Evolutionary conservation across 2,113 vertebrate species (phyloP), one percentile per base, ranked within the genome.

Genomic region (Neopipo cinnamomea): DNA sequence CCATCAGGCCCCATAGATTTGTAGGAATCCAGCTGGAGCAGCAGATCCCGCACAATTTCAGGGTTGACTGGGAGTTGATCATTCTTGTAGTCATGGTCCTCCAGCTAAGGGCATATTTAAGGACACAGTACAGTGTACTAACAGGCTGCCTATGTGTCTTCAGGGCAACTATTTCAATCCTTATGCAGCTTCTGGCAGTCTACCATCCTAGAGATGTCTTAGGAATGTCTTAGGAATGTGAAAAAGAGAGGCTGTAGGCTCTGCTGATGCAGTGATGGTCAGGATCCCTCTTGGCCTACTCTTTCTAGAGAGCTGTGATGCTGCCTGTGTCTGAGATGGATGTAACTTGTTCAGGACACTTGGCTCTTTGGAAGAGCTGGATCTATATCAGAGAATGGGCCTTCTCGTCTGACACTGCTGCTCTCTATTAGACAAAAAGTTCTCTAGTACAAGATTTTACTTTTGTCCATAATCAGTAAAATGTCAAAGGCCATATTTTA

Each of bases 371-470:
- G 39, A 55, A 86, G 61, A 78, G 35, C 55, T 70, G 39, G 9
- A 5, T 44, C 12, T 56, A 25, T 33, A 6, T 49, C 66, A 53
- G 49, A 35, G 39, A 68, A 53, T 8, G 21, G 18, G 3, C 59
- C 31, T 85, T 78, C 3, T 3, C 0, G 0, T 61, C 35, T 77
- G 33, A 10, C 22, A 15, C 16, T 52, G 13, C 53, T 82, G 49
- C 30, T 76, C 41, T 61, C 33, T 80, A 9, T 10, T 76, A 87
- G 46, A 25, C 37, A 58, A 59, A 56, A 70, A 52, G 23, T 84
- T 30, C 41, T 35, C 42, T 53, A 68, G 39, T 33, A 53, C 22
- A 77, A 62, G 46, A 68, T 62, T 30, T 68, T 39, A 42, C 25
- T 83, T 61, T 24, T 41, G 39, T 59, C 52, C 5, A 1, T 77